Conservation (phyloP, 2,113 vertebrate species). For the Forbesichthys agassizii region DNA sequence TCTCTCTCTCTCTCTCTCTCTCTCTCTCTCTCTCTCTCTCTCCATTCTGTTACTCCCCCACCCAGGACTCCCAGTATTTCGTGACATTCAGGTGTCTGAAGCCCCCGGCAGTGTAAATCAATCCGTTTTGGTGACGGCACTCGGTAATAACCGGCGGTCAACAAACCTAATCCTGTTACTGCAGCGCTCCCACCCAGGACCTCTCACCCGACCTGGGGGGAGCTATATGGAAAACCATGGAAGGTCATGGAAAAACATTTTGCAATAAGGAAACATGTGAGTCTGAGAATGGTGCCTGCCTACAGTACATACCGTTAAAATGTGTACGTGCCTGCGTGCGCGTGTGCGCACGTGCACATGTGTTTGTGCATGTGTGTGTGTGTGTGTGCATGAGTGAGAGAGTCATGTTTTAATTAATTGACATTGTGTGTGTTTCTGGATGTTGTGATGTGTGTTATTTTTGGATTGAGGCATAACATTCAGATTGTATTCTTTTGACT, state of each 20-base stretch:
- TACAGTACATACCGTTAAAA: neutral
- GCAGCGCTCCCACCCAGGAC: neutral
- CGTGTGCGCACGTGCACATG: too few species aligned
- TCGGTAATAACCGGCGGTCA: constrained; percentile 33
- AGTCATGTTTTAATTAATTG: neutral
- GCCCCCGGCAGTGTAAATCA: constrained; percentile 39
- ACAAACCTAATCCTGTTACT: constrained; percentile 38
- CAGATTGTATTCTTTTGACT: too few species aligned
- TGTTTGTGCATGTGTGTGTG: neutral
- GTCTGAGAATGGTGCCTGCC: neutral
- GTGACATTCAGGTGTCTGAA: constrained; percentile 48
- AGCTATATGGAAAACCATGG: neutral
- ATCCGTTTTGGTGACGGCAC: constrained; percentile 36
- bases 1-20: constrained; percentile 21
- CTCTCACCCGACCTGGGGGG: neutral
- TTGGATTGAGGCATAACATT: too few species aligned
- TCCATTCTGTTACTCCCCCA: neutral
- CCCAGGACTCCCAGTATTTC: constrained; percentile 14
- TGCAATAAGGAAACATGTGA: neutral
- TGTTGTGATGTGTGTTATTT: too few species aligned
- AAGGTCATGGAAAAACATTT: constrained; percentile 1
- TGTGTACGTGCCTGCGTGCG: neutral
- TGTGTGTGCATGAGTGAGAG: neutral
- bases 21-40: constrained; percentile 10
- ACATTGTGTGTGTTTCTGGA: too few species aligned